Evolutionary conservation across 2,888 invertebrate genomes (phyloP).

Genomic region (Euzetes globulus): DNA sequence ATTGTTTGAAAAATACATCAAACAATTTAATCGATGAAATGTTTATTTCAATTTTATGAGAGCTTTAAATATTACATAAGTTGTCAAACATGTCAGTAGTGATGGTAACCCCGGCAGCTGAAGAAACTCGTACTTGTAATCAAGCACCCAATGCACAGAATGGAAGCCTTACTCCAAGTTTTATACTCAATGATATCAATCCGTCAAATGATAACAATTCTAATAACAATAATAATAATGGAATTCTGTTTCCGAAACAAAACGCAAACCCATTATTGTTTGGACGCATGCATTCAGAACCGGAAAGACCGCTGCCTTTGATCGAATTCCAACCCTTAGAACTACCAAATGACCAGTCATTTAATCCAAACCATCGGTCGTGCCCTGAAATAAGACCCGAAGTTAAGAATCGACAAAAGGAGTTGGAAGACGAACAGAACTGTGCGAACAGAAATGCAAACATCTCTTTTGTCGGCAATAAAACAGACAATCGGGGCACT

Average conservation of each 20-base stretch:
- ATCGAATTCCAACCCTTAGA: slow-evolving; percentile 41
- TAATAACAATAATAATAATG: neutral
- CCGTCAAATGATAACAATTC: slow-evolving; percentile 27
- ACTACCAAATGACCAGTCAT: slow-evolving; percentile 36
- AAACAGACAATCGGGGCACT: neutral
- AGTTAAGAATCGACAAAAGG: neutral
- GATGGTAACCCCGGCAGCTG: slow-evolving; percentile 43
- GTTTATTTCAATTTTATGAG: neutral
- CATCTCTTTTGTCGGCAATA: slow-evolving; percentile 21
- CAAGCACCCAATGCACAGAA: slow-evolving; percentile 20
- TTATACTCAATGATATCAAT: slow-evolving; percentile 38
- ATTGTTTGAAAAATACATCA: too few relatives aligned
- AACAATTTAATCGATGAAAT: neutral
- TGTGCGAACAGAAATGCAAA: slow-evolving; percentile 33
- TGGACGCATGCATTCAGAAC: slow-evolving; percentile 43
- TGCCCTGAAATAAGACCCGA: slow-evolving; percentile 42
- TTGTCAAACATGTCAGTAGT: slow-evolving; percentile 41
- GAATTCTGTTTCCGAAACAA: neutral
- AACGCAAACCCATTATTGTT: slow-evolving; percentile 38
- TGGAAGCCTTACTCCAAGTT: slow-evolving; percentile 35
- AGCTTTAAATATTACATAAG: neutral
- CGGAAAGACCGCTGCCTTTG: slow-evolving; percentile 41
- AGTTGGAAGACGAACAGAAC: slow-evolving; percentile 34
- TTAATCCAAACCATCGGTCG: slow-evolving; percentile 40
- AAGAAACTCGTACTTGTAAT: slow-evolving; percentile 36